Evolutionary conservation across 2,113 vertebrate genomes (phyloP).

Genomic region (Marcusenius ussheri): DNA sequence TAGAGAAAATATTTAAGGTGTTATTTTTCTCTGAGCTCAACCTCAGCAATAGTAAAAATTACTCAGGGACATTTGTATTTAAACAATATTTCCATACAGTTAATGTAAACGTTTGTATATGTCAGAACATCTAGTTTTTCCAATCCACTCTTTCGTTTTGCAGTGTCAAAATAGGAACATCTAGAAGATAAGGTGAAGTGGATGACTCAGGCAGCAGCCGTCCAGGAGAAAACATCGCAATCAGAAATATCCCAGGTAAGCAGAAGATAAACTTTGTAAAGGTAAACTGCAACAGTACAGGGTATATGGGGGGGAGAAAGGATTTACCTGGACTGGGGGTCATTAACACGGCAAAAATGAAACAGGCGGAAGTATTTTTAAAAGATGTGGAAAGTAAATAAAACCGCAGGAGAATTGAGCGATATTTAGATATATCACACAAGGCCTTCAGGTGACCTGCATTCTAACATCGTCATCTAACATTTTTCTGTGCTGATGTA

Average conservation of each 20-base stretch:
- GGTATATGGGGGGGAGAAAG: background rate
- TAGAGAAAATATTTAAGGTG: background rate
- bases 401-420: background rate
- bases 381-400: background rate
- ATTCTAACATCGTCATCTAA: background rate
- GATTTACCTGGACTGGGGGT: background rate
- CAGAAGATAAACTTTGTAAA: background rate
- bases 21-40: background rate
- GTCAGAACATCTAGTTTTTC: background rate
- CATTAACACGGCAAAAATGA: background rate
- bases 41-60: background rate
- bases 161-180: background rate
- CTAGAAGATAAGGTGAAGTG: background rate
- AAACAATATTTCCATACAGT: background rate
- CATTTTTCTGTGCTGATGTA: background rate
- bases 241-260: background rate
- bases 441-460: background rate
- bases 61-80: background rate
- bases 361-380: background rate
- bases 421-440: background rate
- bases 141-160: background rate
- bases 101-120: background rate
- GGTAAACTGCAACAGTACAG: background rate
- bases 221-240: background rate
- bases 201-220: background rate